phyloP scores from a whole-genome alignment of 2,797 vertebrate genomes.

The Scyliorhinus canicula region DNA sequence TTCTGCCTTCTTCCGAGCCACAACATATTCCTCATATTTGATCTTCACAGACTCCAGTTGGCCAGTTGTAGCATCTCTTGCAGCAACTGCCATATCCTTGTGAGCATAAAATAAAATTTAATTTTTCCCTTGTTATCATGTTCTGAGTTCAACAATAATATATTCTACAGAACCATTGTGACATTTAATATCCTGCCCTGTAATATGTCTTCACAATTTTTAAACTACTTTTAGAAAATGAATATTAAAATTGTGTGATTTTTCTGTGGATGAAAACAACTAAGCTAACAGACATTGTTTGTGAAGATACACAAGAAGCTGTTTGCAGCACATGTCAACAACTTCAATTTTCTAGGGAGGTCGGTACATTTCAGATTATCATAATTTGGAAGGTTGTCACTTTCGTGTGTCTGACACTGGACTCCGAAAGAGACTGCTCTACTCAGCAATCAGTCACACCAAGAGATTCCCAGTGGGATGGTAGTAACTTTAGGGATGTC shows the following conservation, averaged over 20 bases:
- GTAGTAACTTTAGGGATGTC: background rate
- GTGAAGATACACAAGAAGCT: background rate
- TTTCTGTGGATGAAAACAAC: background rate
- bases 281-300: background rate
- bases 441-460: background rate
- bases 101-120: background rate
- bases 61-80: slow-evolving; percentile 57
- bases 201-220: background rate
- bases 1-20: slow-evolving; percentile 63
- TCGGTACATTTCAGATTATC: background rate
- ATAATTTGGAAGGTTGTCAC: background rate
- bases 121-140: background rate
- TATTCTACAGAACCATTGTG: background rate
- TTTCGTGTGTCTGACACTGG: background rate
- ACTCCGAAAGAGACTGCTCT: background rate
- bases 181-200: background rate
- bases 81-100: slow-evolving; percentile 60
- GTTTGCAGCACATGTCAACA: background rate
- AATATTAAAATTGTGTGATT: background rate
- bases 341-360: background rate
- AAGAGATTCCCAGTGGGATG: background rate
- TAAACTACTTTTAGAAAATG: background rate
- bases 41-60: slow-evolving; percentile 61
- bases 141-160: background rate
- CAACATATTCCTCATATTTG: slow-evolving; percentile 63